Percentiles rank a stretch among this genome's conserved stretches.
phyloP scores from a whole-genome alignment of 2,113 vertebrate species.

The Coptodon rendalli region DNA sequence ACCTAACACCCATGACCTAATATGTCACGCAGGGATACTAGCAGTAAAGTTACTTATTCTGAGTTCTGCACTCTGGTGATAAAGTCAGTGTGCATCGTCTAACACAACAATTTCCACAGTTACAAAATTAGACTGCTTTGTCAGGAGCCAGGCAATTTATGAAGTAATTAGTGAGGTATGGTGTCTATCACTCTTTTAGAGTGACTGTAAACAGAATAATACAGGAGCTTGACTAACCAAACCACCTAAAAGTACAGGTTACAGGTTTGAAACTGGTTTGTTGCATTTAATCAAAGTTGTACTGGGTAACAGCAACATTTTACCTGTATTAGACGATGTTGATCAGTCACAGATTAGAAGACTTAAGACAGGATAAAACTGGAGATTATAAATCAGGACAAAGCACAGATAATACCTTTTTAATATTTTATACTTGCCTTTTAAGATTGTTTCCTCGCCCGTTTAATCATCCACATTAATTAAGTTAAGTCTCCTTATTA shows the following conservation, averaged over 20 bases:
- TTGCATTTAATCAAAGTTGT: background rate
- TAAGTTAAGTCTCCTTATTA: background rate
- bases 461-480: background rate
- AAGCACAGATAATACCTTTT: background rate
- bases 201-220: background rate
- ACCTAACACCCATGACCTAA: constrained; percentile 53
- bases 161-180: background rate
- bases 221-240: background rate
- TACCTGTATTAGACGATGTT: background rate
- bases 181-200: background rate
- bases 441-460: background rate
- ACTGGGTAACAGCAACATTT: background rate
- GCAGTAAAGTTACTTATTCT: constrained; percentile 36
- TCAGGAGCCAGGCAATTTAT: background rate
- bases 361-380: background rate
- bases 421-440: background rate
- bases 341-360: background rate
- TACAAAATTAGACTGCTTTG: constrained; percentile 23
- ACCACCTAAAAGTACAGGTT: background rate
- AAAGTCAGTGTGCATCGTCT: constrained; percentile 43
- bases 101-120: constrained; percentile 27
- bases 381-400: background rate
- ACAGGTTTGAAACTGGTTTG: background rate
- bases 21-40: constrained; percentile 30
- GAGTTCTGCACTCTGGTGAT: constrained; percentile 45